Base-by-base conservation (phyloP, 2,797 vertebrate species). In the Florisuga fusca region DNA sequence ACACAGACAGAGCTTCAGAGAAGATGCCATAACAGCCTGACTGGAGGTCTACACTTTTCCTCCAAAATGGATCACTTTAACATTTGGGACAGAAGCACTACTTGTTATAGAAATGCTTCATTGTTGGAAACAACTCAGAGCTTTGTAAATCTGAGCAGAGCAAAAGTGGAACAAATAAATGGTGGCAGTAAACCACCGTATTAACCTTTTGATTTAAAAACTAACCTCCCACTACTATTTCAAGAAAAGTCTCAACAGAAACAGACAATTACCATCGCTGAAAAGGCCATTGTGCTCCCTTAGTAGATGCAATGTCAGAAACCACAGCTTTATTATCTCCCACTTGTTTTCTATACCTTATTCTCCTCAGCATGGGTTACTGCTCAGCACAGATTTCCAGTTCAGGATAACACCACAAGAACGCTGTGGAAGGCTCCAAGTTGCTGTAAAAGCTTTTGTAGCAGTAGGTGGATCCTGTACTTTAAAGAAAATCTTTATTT, bases 191-290 rank as follows among this genome's bases (percentile, higher is more conserved):
- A 91, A 34, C 9, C 22, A 77, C 17, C 34, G 15, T 4, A 80
- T 63, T 74, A 89, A 85, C 43, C 59, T 82, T 50, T 89, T 67
- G 54, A 62, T 80, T 61, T 90, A 77, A 90, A 73, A 89, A 79
- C 34, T 77, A 55, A 82, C 21, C 27, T 63, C 33, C 20, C 18
- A 33, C 38, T 33, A 48, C 46, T 69, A 67, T 63, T 76, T 72
- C 38, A 73, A 67, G 59, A 58, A 27, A 61, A 80, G 26, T 43
- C 72, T 91, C 82, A 87, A 41, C 36, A 93, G 68, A 93, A 89
- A 46, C 51, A 92, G 68, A 66, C 43, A 51, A 75, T 84, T 55
- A 46, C 36, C 25, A 36, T 1, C 53, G 22, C 68, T 63, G 68
- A 77, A 80, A 95, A 61, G 31, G 46, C 25, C 73, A 67, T 0